phyloP scores from a whole-genome alignment of 2,113 vertebrate species.

The Protobothrops mucrosquamatus region DNA sequence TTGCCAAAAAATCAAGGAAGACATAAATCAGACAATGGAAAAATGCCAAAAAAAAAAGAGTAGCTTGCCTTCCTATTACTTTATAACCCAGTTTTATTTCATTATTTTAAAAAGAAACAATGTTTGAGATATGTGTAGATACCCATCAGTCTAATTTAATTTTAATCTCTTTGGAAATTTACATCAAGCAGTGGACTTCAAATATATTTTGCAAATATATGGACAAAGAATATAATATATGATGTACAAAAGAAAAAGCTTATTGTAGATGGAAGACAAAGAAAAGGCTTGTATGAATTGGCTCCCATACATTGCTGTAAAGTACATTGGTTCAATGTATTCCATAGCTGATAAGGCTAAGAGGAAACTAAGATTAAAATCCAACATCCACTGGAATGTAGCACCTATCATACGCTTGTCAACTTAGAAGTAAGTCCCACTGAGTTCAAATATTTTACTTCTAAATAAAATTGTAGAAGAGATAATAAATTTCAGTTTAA shows the following conservation, averaged over 20 bases:
- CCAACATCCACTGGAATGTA: not conserved
- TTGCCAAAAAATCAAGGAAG: slow-evolving; percentile 33
- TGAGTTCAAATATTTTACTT: not conserved
- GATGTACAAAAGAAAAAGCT: not conserved
- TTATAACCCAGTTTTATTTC: slow-evolving; percentile 19
- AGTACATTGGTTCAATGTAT: not conserved
- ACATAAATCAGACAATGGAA: slow-evolving; percentile 42
- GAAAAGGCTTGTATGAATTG: not conserved
- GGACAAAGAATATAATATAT: not conserved
- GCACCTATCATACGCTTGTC: not conserved
- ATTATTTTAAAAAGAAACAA: not conserved
- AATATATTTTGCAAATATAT: not conserved
- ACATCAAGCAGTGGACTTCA: slow-evolving; percentile 22
- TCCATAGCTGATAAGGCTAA: not conserved
- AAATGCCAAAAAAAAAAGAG: slow-evolving; percentile 20
- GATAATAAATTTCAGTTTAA: slow-evolving; percentile 4
- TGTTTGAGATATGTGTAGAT: slow-evolving; percentile 23
- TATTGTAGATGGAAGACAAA: not conserved
- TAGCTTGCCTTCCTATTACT: slow-evolving; percentile 44
- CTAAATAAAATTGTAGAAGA: not conserved
- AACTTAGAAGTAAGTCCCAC: not conserved
- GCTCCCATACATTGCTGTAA: not conserved
- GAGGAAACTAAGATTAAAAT: not conserved
- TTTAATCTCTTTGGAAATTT: slow-evolving; percentile 36
- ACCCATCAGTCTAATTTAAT: not conserved